Percentiles rank a stretch among this genome's conserved stretches.
phyloP scores from a whole-genome alignment of 2,888 invertebrate species.

The Philhelius pedissequus region DNA sequence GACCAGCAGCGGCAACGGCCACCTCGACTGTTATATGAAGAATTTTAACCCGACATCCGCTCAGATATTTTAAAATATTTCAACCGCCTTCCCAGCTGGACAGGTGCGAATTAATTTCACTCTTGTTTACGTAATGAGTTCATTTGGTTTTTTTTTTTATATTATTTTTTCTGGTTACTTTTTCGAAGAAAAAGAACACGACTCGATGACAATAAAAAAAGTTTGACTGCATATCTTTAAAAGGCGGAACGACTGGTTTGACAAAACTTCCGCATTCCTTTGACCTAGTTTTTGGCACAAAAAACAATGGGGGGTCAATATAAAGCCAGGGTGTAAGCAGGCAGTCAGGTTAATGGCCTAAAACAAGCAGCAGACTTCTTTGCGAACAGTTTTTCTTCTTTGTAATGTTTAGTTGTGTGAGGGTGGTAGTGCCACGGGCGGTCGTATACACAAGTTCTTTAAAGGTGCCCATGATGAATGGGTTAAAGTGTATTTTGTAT shows the following conservation, averaged over 20 bases:
- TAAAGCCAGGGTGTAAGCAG: background rate
- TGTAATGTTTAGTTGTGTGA: background rate
- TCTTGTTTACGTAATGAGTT: slow-evolving; percentile 51
- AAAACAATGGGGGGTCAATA: slow-evolving; percentile 25
- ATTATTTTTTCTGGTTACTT: background rate
- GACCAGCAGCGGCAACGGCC: background rate
- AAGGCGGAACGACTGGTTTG: slow-evolving; percentile 27
- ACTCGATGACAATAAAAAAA: background rate
- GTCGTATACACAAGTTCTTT: no score
- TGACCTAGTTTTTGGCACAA: slow-evolving; percentile 55
- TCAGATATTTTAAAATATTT: slow-evolving; percentile 51
- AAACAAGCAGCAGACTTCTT: slow-evolving; percentile 45
- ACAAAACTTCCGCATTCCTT: slow-evolving; percentile 64
- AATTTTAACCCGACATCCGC: slow-evolving; percentile 46
- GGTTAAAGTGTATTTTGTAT: background rate
- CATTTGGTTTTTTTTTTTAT: slow-evolving; percentile 7
- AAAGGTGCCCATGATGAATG: slow-evolving; percentile 24
- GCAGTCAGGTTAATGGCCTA: slow-evolving; percentile 58
- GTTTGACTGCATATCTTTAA: slow-evolving; percentile 22
- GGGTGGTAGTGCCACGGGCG: background rate
- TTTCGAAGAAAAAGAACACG: background rate
- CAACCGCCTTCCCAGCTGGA: background rate
- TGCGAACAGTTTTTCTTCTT: slow-evolving; percentile 28
- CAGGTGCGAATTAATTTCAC: slow-evolving; percentile 44
- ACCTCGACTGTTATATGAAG: slow-evolving; percentile 29